phyloP scores from a whole-genome alignment of 1,140 invertebrate genomes.

The Zaprionus gabonicus region DNA sequence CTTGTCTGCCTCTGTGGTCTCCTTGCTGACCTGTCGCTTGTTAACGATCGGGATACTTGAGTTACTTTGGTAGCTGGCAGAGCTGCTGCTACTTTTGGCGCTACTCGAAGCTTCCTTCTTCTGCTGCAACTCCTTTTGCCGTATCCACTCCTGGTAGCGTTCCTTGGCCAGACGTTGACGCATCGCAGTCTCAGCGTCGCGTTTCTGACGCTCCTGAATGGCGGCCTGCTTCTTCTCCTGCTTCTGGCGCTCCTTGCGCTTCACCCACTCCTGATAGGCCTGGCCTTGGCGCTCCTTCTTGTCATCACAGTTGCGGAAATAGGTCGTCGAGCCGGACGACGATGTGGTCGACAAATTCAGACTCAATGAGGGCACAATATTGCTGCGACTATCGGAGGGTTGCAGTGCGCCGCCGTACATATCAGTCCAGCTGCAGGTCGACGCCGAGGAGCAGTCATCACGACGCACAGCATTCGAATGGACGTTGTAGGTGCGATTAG shows the following conservation, averaged over 20 bases:
- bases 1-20: constrained; percentile 28
- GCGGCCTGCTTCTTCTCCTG: constrained; percentile 42
- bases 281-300: constrained; percentile 36
- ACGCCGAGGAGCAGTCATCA: constrained; percentile 48
- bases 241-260: constrained; percentile 58
- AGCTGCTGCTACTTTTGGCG: constrained; percentile 9
- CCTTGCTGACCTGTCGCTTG: constrained; percentile 8
- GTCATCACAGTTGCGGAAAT: constrained; percentile 49
- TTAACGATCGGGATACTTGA: background rate
- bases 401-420: constrained; percentile 57
- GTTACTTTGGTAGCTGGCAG: constrained; percentile 7
- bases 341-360: constrained; percentile 29
- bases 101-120: background rate
- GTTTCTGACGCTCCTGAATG: constrained; percentile 46
- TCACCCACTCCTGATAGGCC: constrained; percentile 55
- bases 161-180: constrained; percentile 56
- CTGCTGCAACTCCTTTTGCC: constrained; percentile 35
- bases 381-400: constrained; percentile 42
- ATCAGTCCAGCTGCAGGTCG: constrained; percentile 61
- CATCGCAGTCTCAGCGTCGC: constrained; percentile 37
- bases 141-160: constrained; percentile 54
- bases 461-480: constrained; percentile 12
- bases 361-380: constrained; percentile 51
- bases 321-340: constrained; percentile 49
- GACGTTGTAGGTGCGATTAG: constrained; percentile 57